Conservation (phyloP, 2,113 vertebrate genomes). For the Entomyzon cyanotis region DNA sequence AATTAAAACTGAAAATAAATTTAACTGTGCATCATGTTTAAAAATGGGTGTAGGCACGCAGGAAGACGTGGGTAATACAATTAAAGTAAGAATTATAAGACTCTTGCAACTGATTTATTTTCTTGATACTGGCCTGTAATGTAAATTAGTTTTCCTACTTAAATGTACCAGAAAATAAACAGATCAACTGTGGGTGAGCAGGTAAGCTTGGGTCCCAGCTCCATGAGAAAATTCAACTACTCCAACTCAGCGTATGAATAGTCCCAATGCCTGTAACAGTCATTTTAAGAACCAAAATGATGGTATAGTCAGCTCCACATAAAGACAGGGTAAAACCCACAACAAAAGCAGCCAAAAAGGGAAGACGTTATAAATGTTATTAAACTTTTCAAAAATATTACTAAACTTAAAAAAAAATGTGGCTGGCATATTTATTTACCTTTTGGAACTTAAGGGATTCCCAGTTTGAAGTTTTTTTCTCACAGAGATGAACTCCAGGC, state of each 20-base stretch:
- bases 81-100: background rate
- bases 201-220: background rate
- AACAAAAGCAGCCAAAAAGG: background rate
- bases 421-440: background rate
- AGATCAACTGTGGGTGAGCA: background rate
- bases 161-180: background rate
- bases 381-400: background rate
- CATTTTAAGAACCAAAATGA: background rate
- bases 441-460: background rate
- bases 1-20: background rate
- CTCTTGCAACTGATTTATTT: background rate
- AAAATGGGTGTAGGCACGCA: background rate
- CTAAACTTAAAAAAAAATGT: background rate
- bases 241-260: background rate
- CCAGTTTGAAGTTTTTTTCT: background rate
- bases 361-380: background rate
- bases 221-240: background rate
- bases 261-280: background rate
- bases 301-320: background rate
- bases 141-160: background rate
- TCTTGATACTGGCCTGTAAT: background rate
- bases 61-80: background rate
- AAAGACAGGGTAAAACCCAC: background rate
- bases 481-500: background rate
- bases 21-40: background rate